Conservation (phyloP, 1,140 invertebrate species). For the Cherax destructor region DNA sequence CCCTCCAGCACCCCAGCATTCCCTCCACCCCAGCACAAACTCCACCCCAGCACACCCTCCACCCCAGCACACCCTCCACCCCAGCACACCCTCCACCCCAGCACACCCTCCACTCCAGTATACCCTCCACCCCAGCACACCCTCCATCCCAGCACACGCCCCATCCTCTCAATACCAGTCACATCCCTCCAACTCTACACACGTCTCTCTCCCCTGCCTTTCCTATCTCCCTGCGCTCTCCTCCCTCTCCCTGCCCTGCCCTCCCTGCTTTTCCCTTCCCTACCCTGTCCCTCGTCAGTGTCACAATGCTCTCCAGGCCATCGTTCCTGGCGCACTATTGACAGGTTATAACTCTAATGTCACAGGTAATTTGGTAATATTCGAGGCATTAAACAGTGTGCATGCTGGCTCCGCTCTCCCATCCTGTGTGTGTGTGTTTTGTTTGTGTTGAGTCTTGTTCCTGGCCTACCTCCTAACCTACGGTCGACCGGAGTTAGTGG, state of each 20-base stretch:
- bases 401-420: not conserved
- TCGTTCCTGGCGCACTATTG: not conserved
- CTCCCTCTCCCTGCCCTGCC: not conserved
- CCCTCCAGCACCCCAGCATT: no score
- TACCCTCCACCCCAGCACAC: not conserved
- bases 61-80: not conserved
- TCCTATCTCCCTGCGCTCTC: not conserved
- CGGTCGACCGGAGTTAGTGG: no score
- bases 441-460: no score
- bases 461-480: no score
- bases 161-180: not conserved
- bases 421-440: not conserved
- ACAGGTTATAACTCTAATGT: constrained; percentile 9
- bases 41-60: not conserved
- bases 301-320: not conserved
- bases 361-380: not conserved
- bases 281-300: not conserved
- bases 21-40: no score
- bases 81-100: not conserved
- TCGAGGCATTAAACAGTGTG: not conserved
- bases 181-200: not conserved
- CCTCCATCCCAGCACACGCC: not conserved
- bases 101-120: not conserved
- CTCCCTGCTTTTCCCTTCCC: not conserved
- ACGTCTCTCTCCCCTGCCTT: no score